A percentile compares a stretch with the other conserved stretches of the same genome.
Evolutionary conservation across 2,797 vertebrate genomes (phyloP).

Genomic region (Pantherophis alleghaniensis): DNA sequence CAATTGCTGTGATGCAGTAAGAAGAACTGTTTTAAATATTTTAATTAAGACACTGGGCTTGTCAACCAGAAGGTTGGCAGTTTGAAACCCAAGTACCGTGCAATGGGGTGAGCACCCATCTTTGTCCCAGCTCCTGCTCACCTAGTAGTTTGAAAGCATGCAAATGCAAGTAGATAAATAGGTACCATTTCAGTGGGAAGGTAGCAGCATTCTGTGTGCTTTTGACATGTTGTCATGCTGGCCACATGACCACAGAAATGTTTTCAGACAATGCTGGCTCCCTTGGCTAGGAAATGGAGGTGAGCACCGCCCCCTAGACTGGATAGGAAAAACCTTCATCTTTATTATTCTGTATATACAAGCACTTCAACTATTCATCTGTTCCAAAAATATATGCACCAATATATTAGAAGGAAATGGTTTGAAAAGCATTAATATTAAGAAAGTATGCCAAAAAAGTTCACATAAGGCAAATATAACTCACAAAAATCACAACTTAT

Average conservation of each 20-base stretch:
- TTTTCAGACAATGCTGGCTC: neutral
- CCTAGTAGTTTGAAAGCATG: neutral
- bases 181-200: neutral
- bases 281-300: neutral
- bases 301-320: no score
- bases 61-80: neutral
- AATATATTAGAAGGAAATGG: neutral
- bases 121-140: neutral
- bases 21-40: neutral
- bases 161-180: neutral
- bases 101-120: fast-evolving
- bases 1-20: neutral
- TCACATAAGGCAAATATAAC: neutral
- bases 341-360: neutral
- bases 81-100: neutral
- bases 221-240: neutral
- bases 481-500: neutral
- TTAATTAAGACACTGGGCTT: neutral
- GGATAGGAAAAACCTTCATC: neutral
- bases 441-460: neutral
- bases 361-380: neutral
- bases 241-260: neutral
- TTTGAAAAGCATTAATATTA: neutral
- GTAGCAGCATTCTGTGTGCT: neutral
- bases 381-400: neutral